Evolutionary conservation across 2,113 vertebrate species (phyloP), one percentile per base, ranked within the genome.

Genomic region (Microcebus murinus): DNA sequence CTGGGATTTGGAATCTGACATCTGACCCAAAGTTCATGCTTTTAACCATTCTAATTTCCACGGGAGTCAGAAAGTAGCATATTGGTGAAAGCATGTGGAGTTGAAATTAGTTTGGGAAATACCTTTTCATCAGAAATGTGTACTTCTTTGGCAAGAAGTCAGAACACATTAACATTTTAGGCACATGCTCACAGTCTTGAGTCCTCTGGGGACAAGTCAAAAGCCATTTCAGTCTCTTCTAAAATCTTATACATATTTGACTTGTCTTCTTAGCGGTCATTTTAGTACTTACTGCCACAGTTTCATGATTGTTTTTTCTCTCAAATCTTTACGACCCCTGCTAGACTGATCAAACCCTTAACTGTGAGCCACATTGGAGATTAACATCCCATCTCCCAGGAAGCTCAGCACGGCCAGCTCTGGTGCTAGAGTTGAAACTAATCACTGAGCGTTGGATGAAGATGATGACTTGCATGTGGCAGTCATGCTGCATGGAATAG

Each of bases 71-170:
- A 90, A 70, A 48, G 23, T 6, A 71, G 27, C 36, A 52, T 20
- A 67, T 29, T 83, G 27, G n/a, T 85, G 52, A 89, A 79, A 91
- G 73, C n/a, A 70, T 13, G 3, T 20, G 70, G 80, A 84, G 21
- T n/a, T 18, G 6, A 91, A 94, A 63, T 89, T 39, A n/a, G 15
- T 80, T 79, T 95, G 65, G 70, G 68, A 80, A 93, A 76, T 93
- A 82, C 27, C 50, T 96, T 93, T 89, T 61, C 82, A 50, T 83
- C 74, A 93, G 85, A 50, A 91, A 50, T 39, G 55, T 39, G 36
- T 39, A 63, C 36, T 45, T 74, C 73, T 91, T 39, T 65, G 82
- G 39, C 57, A 82, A 84, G 36, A 84, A 84, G 45, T 68, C 55
- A 55, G 25, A 94, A 61, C 27, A 3, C 45, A 65, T 45, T 70